Evolutionary conservation across 2,113 vertebrate species (phyloP).

Genomic region (Lota lota): DNA sequence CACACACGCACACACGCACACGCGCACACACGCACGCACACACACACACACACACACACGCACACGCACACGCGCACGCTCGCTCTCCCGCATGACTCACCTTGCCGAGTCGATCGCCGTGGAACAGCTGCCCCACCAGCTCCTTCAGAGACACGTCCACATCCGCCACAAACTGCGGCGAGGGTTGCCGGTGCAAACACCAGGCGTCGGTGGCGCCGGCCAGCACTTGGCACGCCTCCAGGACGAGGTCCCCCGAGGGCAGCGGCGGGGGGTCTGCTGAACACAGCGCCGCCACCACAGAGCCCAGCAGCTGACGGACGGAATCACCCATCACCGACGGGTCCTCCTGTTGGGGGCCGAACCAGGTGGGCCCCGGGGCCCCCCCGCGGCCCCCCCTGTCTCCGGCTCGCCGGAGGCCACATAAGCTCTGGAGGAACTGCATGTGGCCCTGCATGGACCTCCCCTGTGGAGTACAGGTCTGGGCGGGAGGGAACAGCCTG

Average conservation of each 20-base stretch:
- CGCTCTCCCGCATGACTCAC: too few species aligned
- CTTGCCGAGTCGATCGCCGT: slow-evolving; percentile 31
- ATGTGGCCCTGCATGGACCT: slow-evolving; percentile 58
- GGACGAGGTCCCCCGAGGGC: slow-evolving; percentile 56
- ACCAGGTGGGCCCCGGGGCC: slow-evolving; percentile 53
- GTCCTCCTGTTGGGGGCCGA: slow-evolving; percentile 60
- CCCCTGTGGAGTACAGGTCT: slow-evolving; percentile 8
- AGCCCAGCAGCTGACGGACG: slow-evolving; percentile 76
- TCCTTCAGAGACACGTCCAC: slow-evolving; percentile 78
- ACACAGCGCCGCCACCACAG: slow-evolving; percentile 72
- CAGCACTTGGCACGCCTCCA: slow-evolving; percentile 69
- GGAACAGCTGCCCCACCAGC: slow-evolving; percentile 75
- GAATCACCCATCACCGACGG: slow-evolving; percentile 69
- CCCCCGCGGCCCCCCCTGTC: slow-evolving; percentile 33
- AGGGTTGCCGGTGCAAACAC: slow-evolving; percentile 61
- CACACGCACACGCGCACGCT: background rate
- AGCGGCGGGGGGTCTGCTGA: slow-evolving; percentile 53
- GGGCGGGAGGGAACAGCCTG: background rate
- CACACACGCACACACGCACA: background rate
- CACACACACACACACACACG: background rate
- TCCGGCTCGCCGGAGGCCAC: slow-evolving; percentile 69
- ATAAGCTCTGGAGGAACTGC: slow-evolving; percentile 80
- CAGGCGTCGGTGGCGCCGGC: slow-evolving; percentile 63
- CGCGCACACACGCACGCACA: background rate
- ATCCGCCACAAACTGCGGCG: slow-evolving; percentile 66